phyloP scores from a whole-genome alignment of 1,140 invertebrate species.

The Drosophila parvula region DNA sequence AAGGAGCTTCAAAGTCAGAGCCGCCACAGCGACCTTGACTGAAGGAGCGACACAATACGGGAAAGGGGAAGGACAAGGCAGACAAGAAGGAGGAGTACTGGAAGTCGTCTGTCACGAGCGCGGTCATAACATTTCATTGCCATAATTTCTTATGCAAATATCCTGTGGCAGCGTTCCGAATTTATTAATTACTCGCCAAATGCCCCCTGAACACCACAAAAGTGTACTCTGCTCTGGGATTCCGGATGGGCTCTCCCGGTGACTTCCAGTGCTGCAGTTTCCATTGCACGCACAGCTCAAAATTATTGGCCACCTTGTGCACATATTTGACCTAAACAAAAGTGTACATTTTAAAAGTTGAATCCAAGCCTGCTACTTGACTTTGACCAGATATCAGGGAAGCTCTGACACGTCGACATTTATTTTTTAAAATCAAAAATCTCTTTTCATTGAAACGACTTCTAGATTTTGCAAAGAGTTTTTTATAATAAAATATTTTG shows the following conservation, averaged over 20 bases:
- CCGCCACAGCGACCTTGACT: conserved; percentile 49
- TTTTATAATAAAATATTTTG: neutral
- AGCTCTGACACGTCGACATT: too few relatives aligned
- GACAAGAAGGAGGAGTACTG: conserved; percentile 2
- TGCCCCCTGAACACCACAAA: conserved; percentile 27
- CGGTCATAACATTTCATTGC: conserved; percentile 83
- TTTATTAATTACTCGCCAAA: conserved; percentile 81
- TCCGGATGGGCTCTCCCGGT: neutral
- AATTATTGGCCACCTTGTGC: neutral
- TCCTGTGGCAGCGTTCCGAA: conserved; percentile 79
- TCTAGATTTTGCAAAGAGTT: neutral
- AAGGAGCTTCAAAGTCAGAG: conserved; percentile 60
- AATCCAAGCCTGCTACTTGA: neutral
- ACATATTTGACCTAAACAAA: neutral
- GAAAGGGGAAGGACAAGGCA: neutral
- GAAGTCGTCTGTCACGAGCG: conserved; percentile 62
- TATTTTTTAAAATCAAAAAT: too few relatives aligned
- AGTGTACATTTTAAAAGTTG: neutral
- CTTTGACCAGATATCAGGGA: neutral
- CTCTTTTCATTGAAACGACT: too few relatives aligned
- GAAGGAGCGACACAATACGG: neutral
- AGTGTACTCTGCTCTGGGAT: conserved; percentile 7
- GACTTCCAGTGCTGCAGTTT: conserved; percentile 3
- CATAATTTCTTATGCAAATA: conserved; percentile 84
- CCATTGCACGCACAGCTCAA: neutral